phyloP scores from a whole-genome alignment of 2,888 invertebrate genomes.

The Kuschelorhynchus macadamiae region DNA sequence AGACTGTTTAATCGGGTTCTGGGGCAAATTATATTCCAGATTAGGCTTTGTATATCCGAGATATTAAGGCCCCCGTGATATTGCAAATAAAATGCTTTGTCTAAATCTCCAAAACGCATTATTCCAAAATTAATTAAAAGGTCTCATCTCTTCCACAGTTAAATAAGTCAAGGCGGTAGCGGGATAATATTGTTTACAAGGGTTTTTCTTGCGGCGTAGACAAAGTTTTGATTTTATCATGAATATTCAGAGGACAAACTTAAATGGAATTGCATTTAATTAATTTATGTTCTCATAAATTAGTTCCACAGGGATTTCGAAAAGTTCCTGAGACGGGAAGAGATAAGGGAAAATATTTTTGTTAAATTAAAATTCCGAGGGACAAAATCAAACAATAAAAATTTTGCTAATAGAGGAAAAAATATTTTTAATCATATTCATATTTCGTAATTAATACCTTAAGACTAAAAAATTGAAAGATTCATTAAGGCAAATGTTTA shows the following conservation, averaged over 20 bases:
- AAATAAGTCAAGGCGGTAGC: conserved; percentile 39
- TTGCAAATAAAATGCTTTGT: conserved; percentile 12
- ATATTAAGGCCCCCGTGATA: conserved; percentile 1
- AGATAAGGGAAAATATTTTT: no score
- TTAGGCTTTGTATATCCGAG: no score
- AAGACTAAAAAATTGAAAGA: no score
- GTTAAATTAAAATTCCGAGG: no score
- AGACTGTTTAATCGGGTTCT: no score
- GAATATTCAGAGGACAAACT: conserved; percentile 43
- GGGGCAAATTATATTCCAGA: no score
- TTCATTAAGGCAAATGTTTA: no score
- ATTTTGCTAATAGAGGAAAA: not conserved
- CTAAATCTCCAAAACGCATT: conserved; percentile 20
- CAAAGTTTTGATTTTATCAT: conserved; percentile 39
- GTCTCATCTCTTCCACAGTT: conserved; percentile 23
- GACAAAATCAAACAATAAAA: not conserved
- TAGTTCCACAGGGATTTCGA: not conserved
- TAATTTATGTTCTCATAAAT: conserved; percentile 17
- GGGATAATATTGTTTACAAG: conserved; percentile 41
- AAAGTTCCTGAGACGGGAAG: no score
- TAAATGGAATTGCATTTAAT: conserved; percentile 45
- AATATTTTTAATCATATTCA: not conserved
- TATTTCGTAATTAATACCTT: no score
- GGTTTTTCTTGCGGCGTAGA: conserved; percentile 35
- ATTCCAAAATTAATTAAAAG: conserved; percentile 35